Base-by-base conservation (phyloP, 1,140 invertebrate species). In the Cherax destructor region DNA sequence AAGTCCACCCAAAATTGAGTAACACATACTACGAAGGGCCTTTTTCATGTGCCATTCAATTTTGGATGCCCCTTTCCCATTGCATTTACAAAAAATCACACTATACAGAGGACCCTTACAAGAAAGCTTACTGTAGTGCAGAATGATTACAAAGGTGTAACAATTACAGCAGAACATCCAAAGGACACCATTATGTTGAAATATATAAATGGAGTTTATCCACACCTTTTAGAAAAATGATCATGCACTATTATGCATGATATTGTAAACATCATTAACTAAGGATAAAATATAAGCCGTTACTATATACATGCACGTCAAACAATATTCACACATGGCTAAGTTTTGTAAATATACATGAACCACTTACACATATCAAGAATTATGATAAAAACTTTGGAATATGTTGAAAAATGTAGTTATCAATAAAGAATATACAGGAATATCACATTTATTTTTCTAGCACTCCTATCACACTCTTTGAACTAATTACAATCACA, bases 151-250 rank as follows among this genome's bases (percentile, higher is more conserved):
- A 24, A 24, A 30, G 69, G 69, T 74, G 69, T 24, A 74, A 74
- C 69, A 74, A 74, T 74, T n/a, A 74, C 24, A 74, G 69, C 21
- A 74, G 69, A 74, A 74, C 69, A 74, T 74, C 69, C 7, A n/a
- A 74, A 30, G 69, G 24, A 74, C 69, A 74, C 24, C n/a, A 74
- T 74, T 30, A 74, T 6, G 16, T 30, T 74, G 69, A 74, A 74
- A 9, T 30, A 74, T 21, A 30, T 7, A 74, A 30, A 41, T 41
- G 30, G 69, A 74, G 21, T 74, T 74, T 74, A 30, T 74, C 24
- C 69, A 74, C 24, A 74, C 24, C 16, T 30, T 41, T 69, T 74
- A 21, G n/a, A 74, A 30, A 74, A 74, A 74, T 41, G 24, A 74
- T 74, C 69, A 74, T 30, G 69, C n/a, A 74, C 65, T 69, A 30